A percentile compares a stretch with the other conserved stretches of the same genome.
phyloP scores from a whole-genome alignment of 2,888 invertebrate species.

The Psylliodes chrysocephalus region DNA sequence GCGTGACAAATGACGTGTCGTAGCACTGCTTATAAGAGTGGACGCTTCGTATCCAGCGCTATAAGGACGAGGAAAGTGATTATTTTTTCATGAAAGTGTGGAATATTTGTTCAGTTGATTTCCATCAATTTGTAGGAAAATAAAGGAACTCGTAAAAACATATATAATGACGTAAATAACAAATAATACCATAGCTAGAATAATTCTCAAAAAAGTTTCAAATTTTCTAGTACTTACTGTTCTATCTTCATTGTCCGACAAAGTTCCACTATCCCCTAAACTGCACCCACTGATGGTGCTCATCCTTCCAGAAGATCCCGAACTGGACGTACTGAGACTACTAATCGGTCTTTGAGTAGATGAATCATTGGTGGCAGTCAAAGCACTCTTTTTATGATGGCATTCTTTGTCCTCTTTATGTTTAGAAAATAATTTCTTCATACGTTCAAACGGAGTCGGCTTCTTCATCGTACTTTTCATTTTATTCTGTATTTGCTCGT shows the following conservation, averaged over 20 bases:
- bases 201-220: too few relatives aligned
- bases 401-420: conserved; percentile 47
- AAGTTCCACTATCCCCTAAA: conserved; percentile 85
- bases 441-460: conserved; percentile 82
- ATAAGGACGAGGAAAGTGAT: too few relatives aligned
- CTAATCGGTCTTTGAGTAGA: conserved; percentile 71
- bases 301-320: conserved; percentile 81
- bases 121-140: too few relatives aligned
- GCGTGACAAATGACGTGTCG: too few relatives aligned
- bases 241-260: conserved; percentile 85
- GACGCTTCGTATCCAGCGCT: too few relatives aligned
- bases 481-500: conserved; percentile 83
- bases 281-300: conserved; percentile 86
- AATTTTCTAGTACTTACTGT: conserved; percentile 56
- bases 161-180: too few relatives aligned
- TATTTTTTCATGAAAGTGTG: too few relatives aligned
- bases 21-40: too few relatives aligned
- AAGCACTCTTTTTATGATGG: conserved; percentile 38
- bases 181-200: too few relatives aligned
- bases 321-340: conserved; percentile 76
- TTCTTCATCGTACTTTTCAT: conserved; percentile 81
- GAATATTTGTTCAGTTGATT: too few relatives aligned
- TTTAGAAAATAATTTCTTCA: conserved; percentile 59
- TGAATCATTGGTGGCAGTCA: conserved; percentile 38
- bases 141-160: too few relatives aligned